Conservation (phyloP, 1,140 invertebrate genomes). For the Polypedilum pembai region DNA sequence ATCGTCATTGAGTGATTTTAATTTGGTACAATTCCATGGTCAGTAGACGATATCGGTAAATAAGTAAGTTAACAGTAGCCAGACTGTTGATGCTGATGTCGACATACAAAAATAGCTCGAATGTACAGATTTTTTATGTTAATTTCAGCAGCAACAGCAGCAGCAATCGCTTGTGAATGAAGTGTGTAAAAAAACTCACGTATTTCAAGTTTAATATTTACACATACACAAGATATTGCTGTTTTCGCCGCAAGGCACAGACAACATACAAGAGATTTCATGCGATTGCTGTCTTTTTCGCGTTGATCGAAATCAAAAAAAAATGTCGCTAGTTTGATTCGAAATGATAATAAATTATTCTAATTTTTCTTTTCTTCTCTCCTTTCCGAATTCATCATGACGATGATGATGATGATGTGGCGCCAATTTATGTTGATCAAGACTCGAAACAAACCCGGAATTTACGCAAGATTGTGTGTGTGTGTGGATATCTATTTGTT, state of each 20-base stretch:
- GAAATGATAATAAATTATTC: slow-evolving; percentile 20
- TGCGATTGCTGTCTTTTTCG: neutral
- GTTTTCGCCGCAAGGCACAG: slow-evolving; percentile 14
- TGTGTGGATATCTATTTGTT: neutral
- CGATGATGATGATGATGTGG: neutral
- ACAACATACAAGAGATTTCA: neutral
- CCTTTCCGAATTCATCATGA: neutral
- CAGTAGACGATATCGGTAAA: neutral
- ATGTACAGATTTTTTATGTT: slow-evolving; percentile 1
- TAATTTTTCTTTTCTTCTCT: neutral
- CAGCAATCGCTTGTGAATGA: no score
- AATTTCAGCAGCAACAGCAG: neutral
- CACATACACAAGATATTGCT: neutral
- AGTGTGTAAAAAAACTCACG: no score
- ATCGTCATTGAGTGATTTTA: neutral
- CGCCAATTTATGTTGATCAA: neutral
- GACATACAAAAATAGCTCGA: neutral
- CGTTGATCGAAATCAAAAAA: neutral
- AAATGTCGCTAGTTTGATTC: neutral
- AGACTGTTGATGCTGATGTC: neutral
- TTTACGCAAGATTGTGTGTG: neutral
- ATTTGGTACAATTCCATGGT: slow-evolving; percentile 3
- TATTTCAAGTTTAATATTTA: neutral
- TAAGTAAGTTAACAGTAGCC: slow-evolving; percentile 10
- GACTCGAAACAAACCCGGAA: neutral